Evolutionary conservation across 1,140 invertebrate species (phyloP).

Genomic region (Phenacoccus solenopsis): DNA sequence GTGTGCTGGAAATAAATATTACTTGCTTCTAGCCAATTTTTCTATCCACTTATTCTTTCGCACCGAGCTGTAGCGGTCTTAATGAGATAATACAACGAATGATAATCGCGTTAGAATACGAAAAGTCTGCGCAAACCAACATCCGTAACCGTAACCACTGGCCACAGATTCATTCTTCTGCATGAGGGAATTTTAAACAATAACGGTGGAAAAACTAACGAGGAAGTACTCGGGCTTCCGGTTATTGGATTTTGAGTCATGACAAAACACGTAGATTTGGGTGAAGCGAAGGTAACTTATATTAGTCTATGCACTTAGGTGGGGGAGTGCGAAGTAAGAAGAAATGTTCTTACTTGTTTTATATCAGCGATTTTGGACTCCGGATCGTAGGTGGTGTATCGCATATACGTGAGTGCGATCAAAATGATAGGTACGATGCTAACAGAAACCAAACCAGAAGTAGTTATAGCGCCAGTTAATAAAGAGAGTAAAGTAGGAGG

Average conservation of each 20-base stretch:
- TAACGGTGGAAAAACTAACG: background rate
- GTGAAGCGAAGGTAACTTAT: no score
- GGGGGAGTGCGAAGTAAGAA: no score
- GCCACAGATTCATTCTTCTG: background rate
- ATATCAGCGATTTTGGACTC: slow-evolving; percentile 60
- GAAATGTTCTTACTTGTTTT: slow-evolving; percentile 52
- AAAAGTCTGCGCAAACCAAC: background rate
- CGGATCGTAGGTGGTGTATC: slow-evolving; percentile 66
- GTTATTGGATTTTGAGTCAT: background rate
- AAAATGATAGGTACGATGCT: slow-evolving; percentile 64
- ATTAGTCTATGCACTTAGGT: no score
- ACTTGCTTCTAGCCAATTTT: background rate
- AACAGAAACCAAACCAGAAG: slow-evolving; percentile 39
- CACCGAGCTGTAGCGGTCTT: background rate
- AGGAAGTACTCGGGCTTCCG: background rate
- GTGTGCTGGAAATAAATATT: no score
- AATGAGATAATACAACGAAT: background rate
- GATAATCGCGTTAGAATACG: background rate
- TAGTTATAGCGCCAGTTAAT: slow-evolving; percentile 21
- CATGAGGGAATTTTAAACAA: background rate
- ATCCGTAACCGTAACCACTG: no score
- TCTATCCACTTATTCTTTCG: background rate
- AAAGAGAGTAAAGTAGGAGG: slow-evolving; percentile 11
- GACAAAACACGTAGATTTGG: no score
- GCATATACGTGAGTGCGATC: slow-evolving; percentile 63